Evolutionary conservation across 1,140 invertebrate species (phyloP).

Genomic region (Rhyacophila brunnea): DNA sequence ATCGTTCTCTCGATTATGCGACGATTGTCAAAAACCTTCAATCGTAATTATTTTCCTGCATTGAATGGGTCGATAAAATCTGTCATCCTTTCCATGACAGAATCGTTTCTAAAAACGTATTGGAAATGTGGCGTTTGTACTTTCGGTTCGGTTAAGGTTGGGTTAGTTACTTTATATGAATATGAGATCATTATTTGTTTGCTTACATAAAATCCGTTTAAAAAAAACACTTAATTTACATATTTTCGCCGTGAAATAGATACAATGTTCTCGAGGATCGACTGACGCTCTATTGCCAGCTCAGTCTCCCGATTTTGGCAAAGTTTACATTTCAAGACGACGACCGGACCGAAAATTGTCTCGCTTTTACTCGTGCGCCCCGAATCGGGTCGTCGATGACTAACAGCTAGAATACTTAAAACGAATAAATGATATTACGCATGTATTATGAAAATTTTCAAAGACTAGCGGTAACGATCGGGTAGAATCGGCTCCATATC

Average conservation of each 20-base stretch:
- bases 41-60: not conserved
- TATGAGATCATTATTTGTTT: slow-evolving; percentile 36
- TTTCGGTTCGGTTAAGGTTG: slow-evolving; percentile 28
- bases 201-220: slow-evolving; percentile 14
- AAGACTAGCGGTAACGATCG: slow-evolving; percentile 6
- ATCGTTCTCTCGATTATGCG: slow-evolving; percentile 20
- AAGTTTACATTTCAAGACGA: slow-evolving; percentile 30
- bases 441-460: slow-evolving; percentile 23
- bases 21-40: slow-evolving; percentile 21
- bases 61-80: not conserved
- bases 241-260: slow-evolving; percentile 10
- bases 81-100: not conserved
- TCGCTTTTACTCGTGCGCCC: slow-evolving; percentile 6
- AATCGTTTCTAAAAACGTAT: not conserved
- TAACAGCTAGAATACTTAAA: slow-evolving; percentile 26
- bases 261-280: slow-evolving; percentile 16
- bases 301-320: slow-evolving; percentile 36
- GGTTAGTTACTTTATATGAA: slow-evolving; percentile 30
- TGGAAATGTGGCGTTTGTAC: slow-evolving; percentile 36
- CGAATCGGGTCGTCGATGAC: not conserved
- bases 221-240: slow-evolving; percentile 5
- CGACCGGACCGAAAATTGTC: slow-evolving; percentile 34
- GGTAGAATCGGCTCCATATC: not conserved
- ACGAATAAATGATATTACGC: slow-evolving; percentile 25
- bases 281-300: slow-evolving; percentile 25